Evolutionary conservation across 2,797 vertebrate genomes (phyloP).

Genomic region (Esox lucius): DNA sequence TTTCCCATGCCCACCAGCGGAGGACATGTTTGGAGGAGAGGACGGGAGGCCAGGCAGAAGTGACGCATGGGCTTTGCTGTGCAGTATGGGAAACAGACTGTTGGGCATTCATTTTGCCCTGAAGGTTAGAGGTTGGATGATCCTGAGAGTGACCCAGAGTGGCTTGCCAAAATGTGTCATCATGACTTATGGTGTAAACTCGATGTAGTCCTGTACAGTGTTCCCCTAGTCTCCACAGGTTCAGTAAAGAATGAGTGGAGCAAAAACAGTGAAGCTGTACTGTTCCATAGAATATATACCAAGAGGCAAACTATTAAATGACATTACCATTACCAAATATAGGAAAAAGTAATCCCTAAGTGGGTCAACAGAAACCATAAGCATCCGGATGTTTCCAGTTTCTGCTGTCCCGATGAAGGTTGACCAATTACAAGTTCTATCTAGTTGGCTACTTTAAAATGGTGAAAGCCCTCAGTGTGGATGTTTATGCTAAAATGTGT

Average conservation of each 20-base stretch:
- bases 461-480: too few species aligned
- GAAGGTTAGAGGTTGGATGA: conserved; percentile 42
- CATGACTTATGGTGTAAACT: conserved; percentile 26
- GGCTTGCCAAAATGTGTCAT: conserved; percentile 25
- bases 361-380: too few species aligned
- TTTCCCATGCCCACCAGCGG: conserved; percentile 65
- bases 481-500: too few species aligned
- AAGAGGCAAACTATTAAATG: too few species aligned
- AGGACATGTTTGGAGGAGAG: conserved; percentile 22
- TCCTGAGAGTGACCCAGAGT: conserved; percentile 1
- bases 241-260: background rate
- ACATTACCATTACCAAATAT: too few species aligned
- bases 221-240: background rate
- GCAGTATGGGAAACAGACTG: conserved; percentile 66
- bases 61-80: conserved; percentile 52
- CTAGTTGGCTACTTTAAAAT: too few species aligned
- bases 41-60: conserved; percentile 56
- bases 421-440: too few species aligned
- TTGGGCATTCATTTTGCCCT: conserved; percentile 23
- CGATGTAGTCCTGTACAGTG: background rate
- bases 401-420: too few species aligned
- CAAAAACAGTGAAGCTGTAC: background rate
- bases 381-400: too few species aligned
- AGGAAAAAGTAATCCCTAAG: too few species aligned
- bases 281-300: too few species aligned